Evolutionary conservation across 2,888 invertebrate species (phyloP).

Genomic region (Leucophenga maculata): DNA sequence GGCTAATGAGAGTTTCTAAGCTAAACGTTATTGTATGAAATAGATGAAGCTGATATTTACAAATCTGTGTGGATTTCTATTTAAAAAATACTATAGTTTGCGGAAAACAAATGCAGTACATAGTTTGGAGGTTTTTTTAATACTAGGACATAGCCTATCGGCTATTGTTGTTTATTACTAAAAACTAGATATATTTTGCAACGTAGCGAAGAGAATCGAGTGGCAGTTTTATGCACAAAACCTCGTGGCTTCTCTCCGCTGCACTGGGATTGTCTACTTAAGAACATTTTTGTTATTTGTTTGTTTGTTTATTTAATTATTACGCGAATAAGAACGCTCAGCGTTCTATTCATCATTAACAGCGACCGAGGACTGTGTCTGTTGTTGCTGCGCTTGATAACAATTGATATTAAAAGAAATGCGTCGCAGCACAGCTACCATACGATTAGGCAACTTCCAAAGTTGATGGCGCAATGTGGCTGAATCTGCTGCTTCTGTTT

Average conservation of each 20-base stretch:
- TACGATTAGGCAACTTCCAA: conserved; percentile 47
- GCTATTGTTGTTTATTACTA: conserved; percentile 27
- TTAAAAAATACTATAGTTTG: conserved; percentile 34
- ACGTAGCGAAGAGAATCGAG: conserved; percentile 36
- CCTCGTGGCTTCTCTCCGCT: conserved; percentile 16
- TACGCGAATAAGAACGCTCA: conserved; percentile 23
- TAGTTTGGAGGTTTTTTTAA: conserved; percentile 30
- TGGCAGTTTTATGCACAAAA: conserved; percentile 19
- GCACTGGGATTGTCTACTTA: conserved; percentile 60
- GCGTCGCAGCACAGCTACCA: conserved; percentile 50
- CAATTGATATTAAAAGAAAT: conserved; percentile 61
- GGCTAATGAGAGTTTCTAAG: conserved; percentile 54
- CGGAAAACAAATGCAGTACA: conserved; percentile 11
- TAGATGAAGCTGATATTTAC: conserved; percentile 40
- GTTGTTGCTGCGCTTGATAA: conserved; percentile 41
- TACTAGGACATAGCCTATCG: conserved; percentile 20
- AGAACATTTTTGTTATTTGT: conserved; percentile 33
- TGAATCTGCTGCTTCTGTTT: neutral
- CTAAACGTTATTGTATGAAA: conserved; percentile 1
- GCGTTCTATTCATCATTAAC: conserved; percentile 27
- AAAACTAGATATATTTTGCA: conserved; percentile 31
- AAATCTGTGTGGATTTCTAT: conserved; percentile 43
- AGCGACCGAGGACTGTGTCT: conserved; percentile 19
- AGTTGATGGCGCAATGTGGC: conserved; percentile 49
- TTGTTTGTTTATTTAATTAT: conserved; percentile 10